Evolutionary conservation across 2,888 invertebrate species (phyloP).

Genomic region (Leptarthrus brevirostris): DNA sequence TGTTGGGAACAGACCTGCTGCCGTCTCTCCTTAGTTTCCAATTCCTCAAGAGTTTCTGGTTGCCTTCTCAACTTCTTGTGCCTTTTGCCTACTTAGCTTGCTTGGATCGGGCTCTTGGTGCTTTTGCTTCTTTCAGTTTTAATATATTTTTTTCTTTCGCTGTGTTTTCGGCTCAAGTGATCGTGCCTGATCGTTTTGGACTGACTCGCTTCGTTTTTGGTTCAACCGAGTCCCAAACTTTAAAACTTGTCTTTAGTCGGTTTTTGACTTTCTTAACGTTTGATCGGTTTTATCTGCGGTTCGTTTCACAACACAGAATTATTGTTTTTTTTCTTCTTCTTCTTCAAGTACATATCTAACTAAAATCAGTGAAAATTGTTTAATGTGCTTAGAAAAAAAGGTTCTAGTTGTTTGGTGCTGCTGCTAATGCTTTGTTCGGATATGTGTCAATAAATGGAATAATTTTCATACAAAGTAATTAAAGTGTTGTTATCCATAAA

Average conservation of each 20-base stretch:
- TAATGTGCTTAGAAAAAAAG: too few relatives aligned
- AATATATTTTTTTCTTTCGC: background rate
- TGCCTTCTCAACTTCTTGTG: background rate
- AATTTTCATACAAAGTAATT: background rate
- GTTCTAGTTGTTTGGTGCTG: background rate
- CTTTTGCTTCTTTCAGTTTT: background rate
- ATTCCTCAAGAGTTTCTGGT: background rate
- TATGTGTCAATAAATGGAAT: background rate
- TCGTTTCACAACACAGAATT: too few relatives aligned
- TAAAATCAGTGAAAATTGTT: too few relatives aligned
- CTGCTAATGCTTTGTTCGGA: background rate
- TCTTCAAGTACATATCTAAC: too few relatives aligned
- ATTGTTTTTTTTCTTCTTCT: too few relatives aligned
- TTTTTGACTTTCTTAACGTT: conserved; percentile 52
- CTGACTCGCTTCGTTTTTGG: conserved; percentile 20
- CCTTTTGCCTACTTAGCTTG: background rate
- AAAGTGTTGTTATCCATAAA: background rate
- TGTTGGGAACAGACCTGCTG: conserved; percentile 19
- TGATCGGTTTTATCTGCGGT: conserved; percentile 17
- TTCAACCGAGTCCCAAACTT: conserved; percentile 49
- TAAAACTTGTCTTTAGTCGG: conserved; percentile 62
- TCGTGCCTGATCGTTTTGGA: conserved; percentile 40
- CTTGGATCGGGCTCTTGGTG: background rate
- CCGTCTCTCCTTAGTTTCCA: conserved; percentile 31
- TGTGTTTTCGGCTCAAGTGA: conserved; percentile 31